Evolutionary conservation across 1,140 invertebrate species (phyloP).

Genomic region (Camponotus floridanus): DNA sequence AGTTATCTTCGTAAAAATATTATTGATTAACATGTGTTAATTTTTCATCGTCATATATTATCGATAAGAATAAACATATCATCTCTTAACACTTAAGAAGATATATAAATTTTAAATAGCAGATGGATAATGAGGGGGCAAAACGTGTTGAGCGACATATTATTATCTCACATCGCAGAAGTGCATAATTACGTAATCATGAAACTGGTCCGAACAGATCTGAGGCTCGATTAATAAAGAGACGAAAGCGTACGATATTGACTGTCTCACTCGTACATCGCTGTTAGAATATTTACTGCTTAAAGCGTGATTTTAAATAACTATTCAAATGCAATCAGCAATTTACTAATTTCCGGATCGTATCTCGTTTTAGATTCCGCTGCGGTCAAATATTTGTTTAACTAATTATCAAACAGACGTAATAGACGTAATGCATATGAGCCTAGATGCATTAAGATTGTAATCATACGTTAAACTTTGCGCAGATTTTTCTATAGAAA

Average conservation of each 20-base stretch:
- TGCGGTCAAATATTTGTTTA: background rate
- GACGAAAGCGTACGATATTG: slow-evolving; percentile 36
- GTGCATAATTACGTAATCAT: slow-evolving; percentile 69
- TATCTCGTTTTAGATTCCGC: slow-evolving; percentile 5
- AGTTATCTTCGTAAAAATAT: background rate
- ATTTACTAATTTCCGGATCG: background rate
- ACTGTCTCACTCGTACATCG: background rate
- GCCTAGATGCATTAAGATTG: background rate
- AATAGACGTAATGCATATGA: background rate
- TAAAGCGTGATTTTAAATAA: background rate
- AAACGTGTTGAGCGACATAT: slow-evolving; percentile 45
- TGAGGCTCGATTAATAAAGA: slow-evolving; percentile 67
- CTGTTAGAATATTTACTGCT: background rate
- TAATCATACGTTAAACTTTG: background rate
- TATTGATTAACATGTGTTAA: background rate
- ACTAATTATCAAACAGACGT: background rate
- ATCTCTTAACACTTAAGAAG: background rate
- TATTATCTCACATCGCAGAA: slow-evolving; percentile 56
- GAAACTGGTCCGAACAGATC: slow-evolving; percentile 20
- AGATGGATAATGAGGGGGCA: slow-evolving; percentile 23
- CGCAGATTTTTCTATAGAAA: background rate
- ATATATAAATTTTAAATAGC: slow-evolving; percentile 12
- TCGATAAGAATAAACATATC: background rate
- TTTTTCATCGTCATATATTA: background rate
- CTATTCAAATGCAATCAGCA: background rate